Base-by-base conservation (phyloP, 2,113 vertebrate genomes). In the Sander lucioperca region DNA sequence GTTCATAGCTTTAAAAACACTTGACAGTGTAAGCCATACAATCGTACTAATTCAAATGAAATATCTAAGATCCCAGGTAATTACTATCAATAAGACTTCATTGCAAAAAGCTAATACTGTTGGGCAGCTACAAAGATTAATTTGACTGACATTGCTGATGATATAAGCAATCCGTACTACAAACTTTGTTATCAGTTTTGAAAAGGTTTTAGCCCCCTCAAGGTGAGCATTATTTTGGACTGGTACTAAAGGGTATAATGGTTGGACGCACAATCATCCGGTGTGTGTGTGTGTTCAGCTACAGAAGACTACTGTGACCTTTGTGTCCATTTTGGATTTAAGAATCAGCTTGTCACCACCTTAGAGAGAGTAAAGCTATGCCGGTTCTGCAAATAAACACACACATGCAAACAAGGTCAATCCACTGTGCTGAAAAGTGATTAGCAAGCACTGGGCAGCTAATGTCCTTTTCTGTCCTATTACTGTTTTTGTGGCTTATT, bases 191-290 rank as follows among this genome's bases (percentile, higher is more conserved):
- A 14, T 65, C 11, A 56, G n/a, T 43, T 70, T 77, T 21, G 51
- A 70, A 88, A 72, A 61, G 50, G 62, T 30, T 36, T 53, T 3
- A 27, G 13, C 25, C 1, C 3, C 61, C 14, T 63, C n/a, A 53
- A 75, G 50, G 79, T 79, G 53, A 65, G 27, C 19, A 36, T 48
- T 2, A 71, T 83, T 89, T 59, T 72, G 16, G 36, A 21, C 25
- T 2, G 3, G 21, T 13, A 54, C 62, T 67, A 58, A 85, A 84
- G 76, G 67, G 5, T 58, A 50, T 62, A 83, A 77, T 54, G 74
- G 48, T 10, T 65, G 70, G 54, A 75, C 0, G 25, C 1, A 69
- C 45, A 66, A 51, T 79, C 54, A 27, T 57, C n/a, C 12, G 0
- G 19, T 45, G 33, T 15, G 13, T 39, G 13, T 39, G 2, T 27